Conservation (phyloP, 2,888 invertebrate species). For the Crepidodera aurea region DNA sequence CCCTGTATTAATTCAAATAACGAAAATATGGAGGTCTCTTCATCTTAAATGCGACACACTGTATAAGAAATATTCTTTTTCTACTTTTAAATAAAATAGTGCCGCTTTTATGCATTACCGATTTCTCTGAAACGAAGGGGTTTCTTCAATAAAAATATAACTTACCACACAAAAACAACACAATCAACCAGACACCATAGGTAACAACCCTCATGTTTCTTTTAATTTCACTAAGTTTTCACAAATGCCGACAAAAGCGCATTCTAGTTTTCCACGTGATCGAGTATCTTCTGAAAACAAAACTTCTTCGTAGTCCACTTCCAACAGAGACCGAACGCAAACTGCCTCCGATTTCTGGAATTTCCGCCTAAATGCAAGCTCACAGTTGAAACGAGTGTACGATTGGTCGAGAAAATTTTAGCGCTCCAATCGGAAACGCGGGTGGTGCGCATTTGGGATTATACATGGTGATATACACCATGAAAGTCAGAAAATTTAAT, state of each 20-base stretch:
- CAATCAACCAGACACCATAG: constrained; percentile 40
- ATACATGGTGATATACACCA: constrained; percentile 17
- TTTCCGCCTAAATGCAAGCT: constrained; percentile 38
- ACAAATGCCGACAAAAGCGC: neutral
- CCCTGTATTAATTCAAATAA: no score
- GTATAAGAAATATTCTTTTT: no score
- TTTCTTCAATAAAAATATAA: no score
- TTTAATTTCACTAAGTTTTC: constrained; percentile 5
- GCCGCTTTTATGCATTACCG: no score
- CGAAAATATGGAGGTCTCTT: no score
- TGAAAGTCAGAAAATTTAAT: neutral
- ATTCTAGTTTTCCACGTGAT: constrained; percentile 37
- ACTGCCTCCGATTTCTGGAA: constrained; percentile 45
- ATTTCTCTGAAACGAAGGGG: no score
- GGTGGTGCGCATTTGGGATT: constrained; percentile 48
- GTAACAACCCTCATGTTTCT: constrained; percentile 37
- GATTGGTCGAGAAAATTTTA: constrained; percentile 54
- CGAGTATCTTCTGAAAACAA: constrained; percentile 27
- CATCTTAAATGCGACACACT: no score
- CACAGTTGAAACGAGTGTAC: constrained; percentile 42
- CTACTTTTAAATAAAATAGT: no score
- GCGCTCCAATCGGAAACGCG: constrained; percentile 52
- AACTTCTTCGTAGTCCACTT: constrained; percentile 31
- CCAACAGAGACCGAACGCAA: constrained; percentile 39
- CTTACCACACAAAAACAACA: constrained; percentile 45